Percentiles rank a stretch among this genome's conserved stretches.
Evolutionary conservation across 2,113 vertebrate genomes (phyloP).

Genomic region (Lates calcarifer): DNA sequence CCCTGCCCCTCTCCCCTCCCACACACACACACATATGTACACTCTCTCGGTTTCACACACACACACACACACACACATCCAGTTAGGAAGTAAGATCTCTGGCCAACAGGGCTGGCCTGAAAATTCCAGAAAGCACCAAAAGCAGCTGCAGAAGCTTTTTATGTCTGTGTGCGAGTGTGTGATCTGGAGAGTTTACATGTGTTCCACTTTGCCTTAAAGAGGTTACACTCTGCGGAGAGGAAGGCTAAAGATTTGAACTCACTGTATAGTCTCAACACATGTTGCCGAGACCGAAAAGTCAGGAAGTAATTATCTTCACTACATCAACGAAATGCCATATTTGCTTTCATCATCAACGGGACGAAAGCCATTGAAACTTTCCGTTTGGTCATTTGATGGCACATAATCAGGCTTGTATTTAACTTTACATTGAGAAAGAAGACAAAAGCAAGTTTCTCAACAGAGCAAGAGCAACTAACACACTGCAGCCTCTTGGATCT

Average conservation of each 20-base stretch:
- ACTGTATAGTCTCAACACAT: constrained; percentile 71
- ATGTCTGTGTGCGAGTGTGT: constrained; percentile 74
- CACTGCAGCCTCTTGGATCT: background rate
- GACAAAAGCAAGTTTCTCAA: constrained; percentile 7
- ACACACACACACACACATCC: constrained; percentile 59
- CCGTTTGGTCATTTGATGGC: constrained; percentile 37
- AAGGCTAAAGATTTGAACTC: constrained; percentile 55
- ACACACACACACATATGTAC: constrained; percentile 36
- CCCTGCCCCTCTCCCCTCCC: constrained; percentile 65
- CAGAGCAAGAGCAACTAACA: background rate
- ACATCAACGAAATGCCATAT: constrained; percentile 70
- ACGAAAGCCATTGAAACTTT: constrained; percentile 54
- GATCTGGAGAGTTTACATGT: constrained; percentile 77
- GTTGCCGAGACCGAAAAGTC: constrained; percentile 63
- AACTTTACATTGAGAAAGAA: constrained; percentile 1
- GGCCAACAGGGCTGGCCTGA: constrained; percentile 71
- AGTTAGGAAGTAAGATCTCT: constrained; percentile 76
- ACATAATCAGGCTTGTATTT: background rate
- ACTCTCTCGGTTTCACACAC: constrained; percentile 33
- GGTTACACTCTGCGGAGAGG: constrained; percentile 52
- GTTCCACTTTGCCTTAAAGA: constrained; percentile 73
- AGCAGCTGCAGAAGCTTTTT: constrained; percentile 75
- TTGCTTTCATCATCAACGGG: constrained; percentile 62
- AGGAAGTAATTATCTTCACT: constrained; percentile 79
- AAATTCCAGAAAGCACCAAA: constrained; percentile 80